Conservation (phyloP, 2,888 invertebrate species). For the Andrena flavipes region DNA sequence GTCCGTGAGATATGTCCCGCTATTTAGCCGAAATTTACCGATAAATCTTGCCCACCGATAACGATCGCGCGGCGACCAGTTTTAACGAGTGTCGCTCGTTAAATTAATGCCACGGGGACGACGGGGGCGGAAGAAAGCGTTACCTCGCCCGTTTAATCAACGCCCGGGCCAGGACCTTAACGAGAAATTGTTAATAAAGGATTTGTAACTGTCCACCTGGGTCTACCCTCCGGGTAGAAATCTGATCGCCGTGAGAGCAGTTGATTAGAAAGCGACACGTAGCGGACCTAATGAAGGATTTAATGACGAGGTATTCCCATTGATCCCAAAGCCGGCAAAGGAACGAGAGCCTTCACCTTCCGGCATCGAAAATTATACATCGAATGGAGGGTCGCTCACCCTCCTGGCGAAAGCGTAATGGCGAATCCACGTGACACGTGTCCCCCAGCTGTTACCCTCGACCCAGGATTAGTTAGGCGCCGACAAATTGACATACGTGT, state of each 20-base stretch:
- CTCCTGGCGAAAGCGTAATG: conserved; percentile 34
- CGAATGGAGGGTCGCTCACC: not conserved
- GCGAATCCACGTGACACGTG: conserved; percentile 31
- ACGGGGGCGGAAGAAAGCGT: not conserved
- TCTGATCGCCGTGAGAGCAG: not conserved
- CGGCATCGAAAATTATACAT: not conserved
- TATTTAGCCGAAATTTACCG: conserved; percentile 16
- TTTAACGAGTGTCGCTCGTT: conserved; percentile 4
- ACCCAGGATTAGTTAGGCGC: conserved; percentile 51
- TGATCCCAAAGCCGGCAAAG: too few relatives aligned
- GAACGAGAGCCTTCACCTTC: too few relatives aligned
- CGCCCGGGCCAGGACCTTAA: too few relatives aligned
- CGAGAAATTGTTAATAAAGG: conserved; percentile 12
- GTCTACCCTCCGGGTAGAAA: not conserved
- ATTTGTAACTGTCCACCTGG: not conserved
- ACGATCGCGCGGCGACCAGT: not conserved
- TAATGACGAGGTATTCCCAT: too few relatives aligned
- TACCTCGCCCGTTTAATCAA: conserved; percentile 2
- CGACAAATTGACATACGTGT: conserved; percentile 56
- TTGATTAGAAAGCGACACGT: not conserved
- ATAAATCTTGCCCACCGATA: not conserved
- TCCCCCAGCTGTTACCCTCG: conserved; percentile 34
- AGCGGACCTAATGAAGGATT: not conserved
- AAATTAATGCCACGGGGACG: conserved; percentile 2
- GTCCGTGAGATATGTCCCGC: conserved; percentile 19